Base-by-base conservation (phyloP, 2,797 vertebrate genomes). In the Hybognathus amarus region DNA sequence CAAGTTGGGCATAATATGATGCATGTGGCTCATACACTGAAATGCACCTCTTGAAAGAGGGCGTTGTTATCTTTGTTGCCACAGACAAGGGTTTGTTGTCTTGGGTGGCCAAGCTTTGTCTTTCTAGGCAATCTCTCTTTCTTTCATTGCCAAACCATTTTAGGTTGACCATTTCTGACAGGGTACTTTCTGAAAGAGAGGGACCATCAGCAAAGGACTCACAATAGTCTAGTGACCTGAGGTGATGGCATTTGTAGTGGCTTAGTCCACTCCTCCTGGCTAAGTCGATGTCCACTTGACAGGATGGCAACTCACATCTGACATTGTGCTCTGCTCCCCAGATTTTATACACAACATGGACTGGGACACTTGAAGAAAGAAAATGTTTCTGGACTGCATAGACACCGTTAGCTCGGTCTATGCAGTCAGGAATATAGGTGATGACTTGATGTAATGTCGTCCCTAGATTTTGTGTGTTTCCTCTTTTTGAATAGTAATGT, bases 401-500 rank as follows among this genome's bases (percentile, higher is more conserved):
- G 61, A 64, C 61, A 64, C 30, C 63, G 0, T 33, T 64, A 64
- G 63, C 63, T 64, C 17, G 30, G 30, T 64, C 30, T 64, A 64
- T 64, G 30, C 63, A 33, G 15, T 64, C 63, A 33, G 63, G 63
- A 64, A 64, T 33, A 18, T 9, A 64, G 63, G 63, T 64, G 30
- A 18, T 64, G 27, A 12, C 61, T 30, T 64, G 17, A 27, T 64
- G 63, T 30, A 33, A 64, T 64, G 63, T 64, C 15, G 1, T 64
- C 63, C 63, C 17, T 30, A 64, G 3, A 33, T 64, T 64, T 64
- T 64, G 63, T 64, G 63, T 64, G 61, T 8, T 64, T 64, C 30
- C 63, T 64, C 15, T 64, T 68, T 33, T 33, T 12, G 9, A 73
- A 73, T 33, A 17, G 69, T 50, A 71, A 73, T 50, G 24, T 73